Conservation (phyloP, 92 coral and sea anemone genomes). For the Bergia sp. region DNA sequence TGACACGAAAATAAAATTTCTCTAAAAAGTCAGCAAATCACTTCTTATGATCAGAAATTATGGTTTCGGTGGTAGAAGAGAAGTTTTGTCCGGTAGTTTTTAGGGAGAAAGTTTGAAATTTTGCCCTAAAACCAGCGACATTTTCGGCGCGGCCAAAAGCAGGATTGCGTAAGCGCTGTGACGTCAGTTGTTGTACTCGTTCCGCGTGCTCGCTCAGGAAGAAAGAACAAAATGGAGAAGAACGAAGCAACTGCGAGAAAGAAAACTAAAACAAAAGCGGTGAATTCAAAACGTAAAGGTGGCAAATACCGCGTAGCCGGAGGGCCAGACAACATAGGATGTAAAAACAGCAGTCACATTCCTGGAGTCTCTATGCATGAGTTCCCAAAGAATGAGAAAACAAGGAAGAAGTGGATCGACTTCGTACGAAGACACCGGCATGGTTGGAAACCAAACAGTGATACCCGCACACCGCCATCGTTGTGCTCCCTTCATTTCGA, state of each 20-base stretch:
- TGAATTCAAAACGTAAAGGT: constrained; percentile 9
- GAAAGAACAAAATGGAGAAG: background rate
- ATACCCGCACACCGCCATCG: constrained; percentile 42
- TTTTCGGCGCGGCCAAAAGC: constrained; percentile 8
- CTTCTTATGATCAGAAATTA: too few relatives aligned
- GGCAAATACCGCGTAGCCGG: constrained; percentile 74
- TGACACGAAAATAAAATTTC: too few relatives aligned
- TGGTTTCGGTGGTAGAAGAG: background rate
- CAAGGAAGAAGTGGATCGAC: constrained; percentile 51
- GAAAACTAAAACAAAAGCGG: constrained; percentile 8
- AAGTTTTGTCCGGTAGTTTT: background rate
- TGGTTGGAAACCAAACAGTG: constrained; percentile 53
- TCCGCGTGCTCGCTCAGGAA: constrained; percentile 1
- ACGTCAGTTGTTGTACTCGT: constrained; percentile 22
- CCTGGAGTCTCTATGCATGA: constrained; percentile 63
- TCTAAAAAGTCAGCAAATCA: too few relatives aligned
- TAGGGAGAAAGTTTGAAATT: background rate
- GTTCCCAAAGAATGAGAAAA: constrained; percentile 53
- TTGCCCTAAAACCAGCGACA: constrained; percentile 1
- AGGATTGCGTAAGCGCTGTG: background rate
- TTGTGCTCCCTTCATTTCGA: constrained; percentile 65
- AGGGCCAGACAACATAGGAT: constrained; percentile 60
- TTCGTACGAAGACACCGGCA: constrained; percentile 62
- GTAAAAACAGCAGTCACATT: constrained; percentile 60
- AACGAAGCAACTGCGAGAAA: background rate